Base-by-base conservation (phyloP, 2,888 invertebrate species). In the Torymus aiolomorphi region DNA sequence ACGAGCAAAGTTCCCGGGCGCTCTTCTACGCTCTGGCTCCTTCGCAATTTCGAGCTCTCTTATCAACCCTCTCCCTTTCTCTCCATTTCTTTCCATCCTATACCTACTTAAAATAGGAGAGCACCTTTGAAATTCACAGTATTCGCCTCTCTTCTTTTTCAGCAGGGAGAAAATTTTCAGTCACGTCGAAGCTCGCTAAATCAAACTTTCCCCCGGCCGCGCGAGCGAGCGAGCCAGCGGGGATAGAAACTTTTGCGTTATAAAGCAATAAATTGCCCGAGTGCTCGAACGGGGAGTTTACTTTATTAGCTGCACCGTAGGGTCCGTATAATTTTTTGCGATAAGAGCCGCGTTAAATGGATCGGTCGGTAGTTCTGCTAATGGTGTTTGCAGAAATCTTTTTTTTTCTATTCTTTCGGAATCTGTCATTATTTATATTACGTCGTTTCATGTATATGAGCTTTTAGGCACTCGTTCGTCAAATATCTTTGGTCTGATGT, bases 1-100 rank as follows among this genome's bases (percentile, higher is more conserved):
- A 69, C 69, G 74, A 62, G 63, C 51, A 78, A 78, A 78, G 62
- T 78, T 78, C 69, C 49, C 51, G 66, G 59, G 57, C 62, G 31
- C 8, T 31, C 31, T 31, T 8, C 4, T 31, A 3, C 8, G 5
- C 31, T 31, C 31, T 31, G 31, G 8, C 31, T 20, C n/a, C 61
- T 67, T 78, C 67, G 31, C 78, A 73, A 69, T 72, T 78, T 59
- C 31, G 18, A 52, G 18, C 67, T 77, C 8, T 31, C 73, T 78
- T 73, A 73, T 73, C 73, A 24, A 76, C 51, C 31, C 51, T 63
- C 62, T 5, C 57, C 16, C 65, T 31, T 8, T 31, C 31, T 31
- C 31, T 31, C 31, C 24, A 3, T 24, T 24, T 24, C 24, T 24
- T 3, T 24, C 24, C 31, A 31, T 31, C 31, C 31, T 31, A 3